Base-by-base conservation (phyloP, 2,797 vertebrate genomes). In the Sciurus carolinensis region DNA sequence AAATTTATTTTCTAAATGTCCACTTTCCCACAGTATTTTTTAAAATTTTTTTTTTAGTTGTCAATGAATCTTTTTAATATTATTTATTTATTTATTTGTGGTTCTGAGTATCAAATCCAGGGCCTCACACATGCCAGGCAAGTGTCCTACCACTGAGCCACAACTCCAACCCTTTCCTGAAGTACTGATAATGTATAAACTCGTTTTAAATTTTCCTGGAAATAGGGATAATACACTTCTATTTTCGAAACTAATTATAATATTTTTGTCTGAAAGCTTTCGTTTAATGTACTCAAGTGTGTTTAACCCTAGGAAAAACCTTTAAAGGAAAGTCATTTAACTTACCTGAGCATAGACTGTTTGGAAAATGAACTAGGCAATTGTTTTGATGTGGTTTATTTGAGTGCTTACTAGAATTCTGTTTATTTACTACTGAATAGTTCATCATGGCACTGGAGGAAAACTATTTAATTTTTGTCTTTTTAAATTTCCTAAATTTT, bases 331-430 rank as follows among this genome's bases (percentile, higher is more conserved):
- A 79, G 1, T 59, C 13, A 57, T 59, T 54, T 76, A 7, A 69
- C n/a, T 91, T 89, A 71, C 4, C 7, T 22, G 28, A 67, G 22
- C 39, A 28, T 11, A 75, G 8, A 47, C 0, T 12, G 30, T 33
- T 2, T 50, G 28, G n/a, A 79, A 62, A 92, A 71, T 57, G 36
- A 81, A 47, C 3, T 14, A 30, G 36, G 30, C 2, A 4, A 39
- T 62, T 44, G 47, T 80, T 95, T 87, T 42, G 44, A 75, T 73
- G 66, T 26, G 15, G 36, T 64, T 95, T 94, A 69, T 54, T 93
- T 22, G 9, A 26, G 2, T 13, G 20, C 3, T 75, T 17, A 22
- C 1, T 94, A 33, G 33, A 77, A 33, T 81, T 67, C 5, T 57
- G 7, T 80, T 89, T 69, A n/a, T 15, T 92, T 84, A 79, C 47